These are phyloP conservation scores for Oceanodroma tethys DNA, from an alignment of 2,113 vertebrate genomes.

Conservation along the genomic window DNA sequence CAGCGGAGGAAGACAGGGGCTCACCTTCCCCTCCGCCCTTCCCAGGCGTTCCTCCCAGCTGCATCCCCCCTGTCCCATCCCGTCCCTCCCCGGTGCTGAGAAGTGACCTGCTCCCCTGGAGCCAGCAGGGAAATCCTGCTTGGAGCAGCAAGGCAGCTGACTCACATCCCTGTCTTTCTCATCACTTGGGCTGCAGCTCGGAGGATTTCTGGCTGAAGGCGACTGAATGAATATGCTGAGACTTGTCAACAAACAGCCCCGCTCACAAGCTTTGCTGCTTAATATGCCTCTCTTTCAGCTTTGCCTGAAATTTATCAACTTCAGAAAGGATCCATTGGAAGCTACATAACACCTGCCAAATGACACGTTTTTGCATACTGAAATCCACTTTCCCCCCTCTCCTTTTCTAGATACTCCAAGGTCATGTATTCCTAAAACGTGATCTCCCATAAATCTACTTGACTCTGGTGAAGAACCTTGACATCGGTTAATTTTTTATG, in stretches of 20 bases:
- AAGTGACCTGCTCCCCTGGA: not conserved
- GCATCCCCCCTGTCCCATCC: not conserved
- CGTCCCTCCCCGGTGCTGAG: not conserved
- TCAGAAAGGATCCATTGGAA: not conserved
- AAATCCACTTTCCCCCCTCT: not conserved
- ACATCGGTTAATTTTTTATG: not conserved
- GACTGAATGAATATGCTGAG: not conserved
- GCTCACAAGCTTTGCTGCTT: not conserved
- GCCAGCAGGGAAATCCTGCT: not conserved
- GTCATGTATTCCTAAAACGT: not conserved
- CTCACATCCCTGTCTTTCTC: not conserved
- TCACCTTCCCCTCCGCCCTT: not conserved
- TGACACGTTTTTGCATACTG: not conserved
- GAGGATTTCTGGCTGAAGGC: slow-evolving; percentile 21
- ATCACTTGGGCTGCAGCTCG: not conserved
- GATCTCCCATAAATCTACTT: not conserved
- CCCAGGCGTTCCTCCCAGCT: not conserved
- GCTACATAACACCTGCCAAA: not conserved
- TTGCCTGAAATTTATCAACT: not conserved
- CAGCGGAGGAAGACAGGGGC: not conserved
- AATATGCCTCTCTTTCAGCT: not conserved
- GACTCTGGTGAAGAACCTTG: not conserved
- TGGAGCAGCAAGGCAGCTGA: not conserved
- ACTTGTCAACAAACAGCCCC: not conserved
- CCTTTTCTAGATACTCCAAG: not conserved